Evolutionary conservation across 2,797 vertebrate species (phyloP).

Genomic region (Rhinichthys osculus): DNA sequence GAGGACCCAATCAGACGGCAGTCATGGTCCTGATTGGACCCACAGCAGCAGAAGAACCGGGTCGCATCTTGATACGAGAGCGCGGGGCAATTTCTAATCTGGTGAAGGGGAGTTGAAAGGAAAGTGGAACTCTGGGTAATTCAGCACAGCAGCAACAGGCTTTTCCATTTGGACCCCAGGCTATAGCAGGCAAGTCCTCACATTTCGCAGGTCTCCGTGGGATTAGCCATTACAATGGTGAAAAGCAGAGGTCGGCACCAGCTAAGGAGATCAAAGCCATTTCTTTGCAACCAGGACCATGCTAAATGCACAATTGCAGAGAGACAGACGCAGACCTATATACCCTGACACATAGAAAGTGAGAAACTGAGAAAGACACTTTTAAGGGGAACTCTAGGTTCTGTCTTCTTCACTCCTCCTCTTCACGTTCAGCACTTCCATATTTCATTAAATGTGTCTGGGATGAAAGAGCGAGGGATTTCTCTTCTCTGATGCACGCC

Average conservation of each 20-base stretch:
- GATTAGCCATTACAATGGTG: constrained; percentile 28
- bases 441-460: constrained; percentile 57
- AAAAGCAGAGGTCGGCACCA: constrained; percentile 37
- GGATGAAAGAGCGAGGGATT: constrained; percentile 58
- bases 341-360: constrained; percentile 10
- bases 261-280: constrained; percentile 57
- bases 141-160: constrained; percentile 48
- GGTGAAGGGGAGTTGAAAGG: constrained; percentile 39
- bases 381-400: constrained; percentile 26
- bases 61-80: constrained; percentile 31
- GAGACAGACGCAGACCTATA: background rate
- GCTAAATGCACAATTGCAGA: constrained; percentile 48
- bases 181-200: constrained; percentile 18
- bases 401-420: background rate
- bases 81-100: constrained; percentile 39
- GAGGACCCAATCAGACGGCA: constrained; percentile 41
- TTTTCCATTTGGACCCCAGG: constrained; percentile 49
- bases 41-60: constrained; percentile 20
- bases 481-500: constrained; percentile 54
- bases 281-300: constrained; percentile 34
- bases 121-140: constrained; percentile 53
- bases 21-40: constrained; percentile 50
- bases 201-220: constrained; percentile 42
- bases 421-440: constrained; percentile 51
- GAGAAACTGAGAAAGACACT: constrained; percentile 46